These are phyloP conservation scores for Excalfactoria chinensis DNA, from an alignment of 2,113 vertebrate genomes.

Conservation along the genomic window DNA sequence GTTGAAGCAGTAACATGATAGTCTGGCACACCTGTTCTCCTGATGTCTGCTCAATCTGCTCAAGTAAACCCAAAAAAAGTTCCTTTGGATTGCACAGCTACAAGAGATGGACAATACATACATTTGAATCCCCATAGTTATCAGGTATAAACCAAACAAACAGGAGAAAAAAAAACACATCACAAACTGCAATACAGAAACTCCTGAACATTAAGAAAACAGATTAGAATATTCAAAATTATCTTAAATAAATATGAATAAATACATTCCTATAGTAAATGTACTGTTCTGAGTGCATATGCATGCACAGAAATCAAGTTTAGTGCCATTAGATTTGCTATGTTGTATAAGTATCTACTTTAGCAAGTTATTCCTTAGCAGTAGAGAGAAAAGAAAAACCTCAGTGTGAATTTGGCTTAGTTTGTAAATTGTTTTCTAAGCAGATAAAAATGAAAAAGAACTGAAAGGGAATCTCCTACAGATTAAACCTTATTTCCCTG, in stretches of 20 bases:
- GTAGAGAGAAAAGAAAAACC: background rate
- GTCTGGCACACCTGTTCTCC: constrained; percentile 82
- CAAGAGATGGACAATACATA: background rate
- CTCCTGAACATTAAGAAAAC: background rate
- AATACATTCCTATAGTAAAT: background rate
- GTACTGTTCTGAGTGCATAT: background rate
- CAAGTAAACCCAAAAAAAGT: constrained; percentile 92
- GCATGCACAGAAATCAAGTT: background rate
- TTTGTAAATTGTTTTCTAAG: background rate
- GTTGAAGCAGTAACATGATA: constrained; percentile 86
- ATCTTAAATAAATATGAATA: background rate
- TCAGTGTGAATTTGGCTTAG: background rate
- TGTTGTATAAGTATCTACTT: background rate
- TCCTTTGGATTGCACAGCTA: constrained; percentile 95
- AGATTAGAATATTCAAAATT: background rate
- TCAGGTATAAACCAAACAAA: background rate
- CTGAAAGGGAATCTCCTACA: background rate
- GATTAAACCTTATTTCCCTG: background rate
- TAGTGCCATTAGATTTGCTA: background rate
- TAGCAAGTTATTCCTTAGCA: background rate
- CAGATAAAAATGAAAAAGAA: background rate
- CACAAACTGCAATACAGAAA: background rate
- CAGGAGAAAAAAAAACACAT: background rate
- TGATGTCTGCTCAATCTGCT: constrained; percentile 91
- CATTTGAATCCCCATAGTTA: background rate